Percentiles rank a stretch among this genome's conserved stretches.
phyloP scores from a whole-genome alignment of 2,113 vertebrate species.

The Sminthopsis crassicaudata region DNA sequence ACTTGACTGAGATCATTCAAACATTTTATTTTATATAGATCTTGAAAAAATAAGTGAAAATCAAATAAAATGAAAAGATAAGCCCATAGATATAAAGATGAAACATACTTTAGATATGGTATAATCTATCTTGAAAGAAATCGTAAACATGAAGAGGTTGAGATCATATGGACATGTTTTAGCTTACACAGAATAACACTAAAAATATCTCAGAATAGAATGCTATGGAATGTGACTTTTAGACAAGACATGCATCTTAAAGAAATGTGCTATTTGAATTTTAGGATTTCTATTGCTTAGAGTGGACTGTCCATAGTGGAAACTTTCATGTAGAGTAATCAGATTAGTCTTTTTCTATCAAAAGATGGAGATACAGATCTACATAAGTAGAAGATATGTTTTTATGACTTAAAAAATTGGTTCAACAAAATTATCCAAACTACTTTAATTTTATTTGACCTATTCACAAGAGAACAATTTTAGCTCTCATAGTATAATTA shows the following conservation, averaged over 20 bases:
- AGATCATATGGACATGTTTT: not conserved
- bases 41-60: not conserved
- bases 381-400: not conserved
- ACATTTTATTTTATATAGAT: too few relatives aligned
- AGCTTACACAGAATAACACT: not conserved
- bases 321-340: not conserved
- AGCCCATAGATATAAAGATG: not conserved
- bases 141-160: not conserved
- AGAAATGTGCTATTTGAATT: not conserved
- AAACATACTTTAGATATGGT: not conserved
- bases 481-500: not conserved
- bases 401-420: not conserved
- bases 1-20: too few relatives aligned
- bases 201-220: not conserved
- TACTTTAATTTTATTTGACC: not conserved
- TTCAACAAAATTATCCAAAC: not conserved
- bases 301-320: not conserved
- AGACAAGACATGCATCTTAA: not conserved
- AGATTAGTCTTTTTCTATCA: not conserved
- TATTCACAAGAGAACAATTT: not conserved
- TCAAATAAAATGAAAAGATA: not conserved
- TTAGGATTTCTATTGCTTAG: not conserved
- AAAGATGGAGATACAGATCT: not conserved
- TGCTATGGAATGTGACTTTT: not conserved
- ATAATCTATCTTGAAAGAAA: not conserved